Evolutionary conservation across 2,888 invertebrate genomes (phyloP).

Genomic region (Macrophya annulata): DNA sequence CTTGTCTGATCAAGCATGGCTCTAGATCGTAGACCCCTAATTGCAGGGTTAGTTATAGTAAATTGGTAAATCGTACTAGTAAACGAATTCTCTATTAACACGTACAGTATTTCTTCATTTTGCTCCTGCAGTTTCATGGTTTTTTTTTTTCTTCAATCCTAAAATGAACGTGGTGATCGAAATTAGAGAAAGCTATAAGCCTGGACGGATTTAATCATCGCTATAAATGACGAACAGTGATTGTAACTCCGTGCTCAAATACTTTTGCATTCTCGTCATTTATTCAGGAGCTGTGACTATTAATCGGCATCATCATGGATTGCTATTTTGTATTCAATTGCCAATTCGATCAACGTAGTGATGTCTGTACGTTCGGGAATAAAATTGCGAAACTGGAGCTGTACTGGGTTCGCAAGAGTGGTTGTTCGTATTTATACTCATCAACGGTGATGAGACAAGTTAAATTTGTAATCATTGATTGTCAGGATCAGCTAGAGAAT

Average conservation of each 20-base stretch:
- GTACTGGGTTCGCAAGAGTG: not conserved
- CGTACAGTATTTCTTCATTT: not conserved
- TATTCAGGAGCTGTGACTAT: slow-evolving; percentile 21
- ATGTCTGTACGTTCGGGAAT: slow-evolving; percentile 5
- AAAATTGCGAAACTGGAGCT: slow-evolving; percentile 41
- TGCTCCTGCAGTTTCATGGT: not conserved
- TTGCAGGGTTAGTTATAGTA: not conserved
- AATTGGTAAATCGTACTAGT: not conserved
- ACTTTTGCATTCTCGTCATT: slow-evolving; percentile 42
- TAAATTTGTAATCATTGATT: slow-evolving; percentile 8
- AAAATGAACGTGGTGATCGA: not conserved
- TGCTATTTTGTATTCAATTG: slow-evolving; percentile 46
- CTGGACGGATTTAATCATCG: not conserved
- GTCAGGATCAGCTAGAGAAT: not conserved
- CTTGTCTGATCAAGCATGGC: not conserved
- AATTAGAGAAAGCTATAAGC: not conserved
- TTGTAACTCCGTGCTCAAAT: not conserved
- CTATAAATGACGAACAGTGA: not conserved
- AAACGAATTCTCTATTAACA: not conserved
- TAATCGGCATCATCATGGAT: slow-evolving; percentile 38
- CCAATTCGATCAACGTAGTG: slow-evolving; percentile 27
- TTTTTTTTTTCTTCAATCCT: not conserved
- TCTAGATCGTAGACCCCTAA: not conserved
- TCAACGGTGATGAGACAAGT: slow-evolving; percentile 42
- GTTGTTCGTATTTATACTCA: slow-evolving; percentile 29